Base-by-base conservation (phyloP, 1,140 invertebrate genomes). In the Musca domestica region DNA sequence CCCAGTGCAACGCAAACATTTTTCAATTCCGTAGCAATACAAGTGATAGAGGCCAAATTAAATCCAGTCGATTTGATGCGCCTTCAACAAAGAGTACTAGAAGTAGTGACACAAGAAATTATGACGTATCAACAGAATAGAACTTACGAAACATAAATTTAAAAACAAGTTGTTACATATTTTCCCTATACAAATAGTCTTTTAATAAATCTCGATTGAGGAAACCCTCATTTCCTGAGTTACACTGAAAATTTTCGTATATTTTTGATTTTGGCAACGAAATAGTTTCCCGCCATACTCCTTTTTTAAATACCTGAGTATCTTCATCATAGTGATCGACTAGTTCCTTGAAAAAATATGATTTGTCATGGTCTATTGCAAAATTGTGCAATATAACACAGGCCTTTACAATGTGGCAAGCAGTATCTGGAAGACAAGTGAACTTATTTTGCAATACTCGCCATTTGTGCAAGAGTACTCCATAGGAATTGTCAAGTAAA, bases 161-260 rank as follows among this genome's bases (percentile, higher is more conserved):
- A 41, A 7, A 41, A 9, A 41, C 34, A 10, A 41, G 34, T 41
- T 41, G 10, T 41, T 41, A 34, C 27, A 61, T 25, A 23, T 56
- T 20, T 34, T 61, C 34, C 17, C 12, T 61, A 61, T 61, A 61
- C 34, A 61, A 61, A 34, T 34, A 61, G 10, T 61, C 56, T 61
- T 61, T 61, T 61, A 61, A 61, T 61, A 61, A 61, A 61, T 61
- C 56, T 34, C 56, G 27, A 10, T 61, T 61, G 19, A 17, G 7
- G 41, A 61, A 61, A 10, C 27, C 56, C 20, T 61, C 56, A 19
- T 34, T 20, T 34, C 12, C 34, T 20, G 56, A 27, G 41, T 23
- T 61, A 34, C 56, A 34, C 10, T 61, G 27, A 34, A 34, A 61
- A 10, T 41, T 41, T 41, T 41, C 34, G 9, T 19, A 61, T 17